Base-by-base conservation (phyloP, 2,113 vertebrate genomes). In the Hydrochoerus hydrochaeris region DNA sequence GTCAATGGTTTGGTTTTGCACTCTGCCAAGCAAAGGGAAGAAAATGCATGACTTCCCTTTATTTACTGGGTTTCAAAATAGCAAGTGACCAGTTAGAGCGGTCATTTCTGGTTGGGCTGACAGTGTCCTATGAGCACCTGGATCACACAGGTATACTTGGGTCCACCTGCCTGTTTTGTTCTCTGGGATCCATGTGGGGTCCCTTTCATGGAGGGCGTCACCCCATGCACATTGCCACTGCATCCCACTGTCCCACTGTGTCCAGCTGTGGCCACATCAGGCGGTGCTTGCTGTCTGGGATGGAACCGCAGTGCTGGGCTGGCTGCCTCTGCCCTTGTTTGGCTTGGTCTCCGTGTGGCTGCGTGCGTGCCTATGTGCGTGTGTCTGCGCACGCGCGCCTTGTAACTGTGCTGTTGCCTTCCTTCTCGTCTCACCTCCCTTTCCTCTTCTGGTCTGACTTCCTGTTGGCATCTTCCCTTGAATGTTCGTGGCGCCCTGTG, bases 161-260 rank as follows among this genome's bases (percentile, higher is more conserved):
- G 69, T 54, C 54, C 4, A 28, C 60, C 41, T 12, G 35, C 57
- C 46, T 80, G 12, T 60, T 58, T 38, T 24, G 2, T 82, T 75
- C 13, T 4, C 2, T 13, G 24, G 17, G 13, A 54, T 28, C n/a
- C 26, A 0, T 0, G 3, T 13, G 57, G 44, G 35, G 14, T 26
- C 49, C 2, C 57, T 62, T 28, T 35, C 41, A 16, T 1, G 24
- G 1, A 7, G 22, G 82, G 28, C 24, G 0, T 0, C 28, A 13
- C 35, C 13, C 28, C 46, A 6, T 24, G 7, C 69, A 69, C 62
- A 24, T 26, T 3, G 22, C 10, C 38, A 24, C 54, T 3, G 16
- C 8, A 19, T 32, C n/a, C 1, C 3, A 2, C n/a, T 46, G 41
- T 71, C 78, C 41, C 11, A n/a, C n/a, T n/a, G n/a, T n/a, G n/a